Conservation (phyloP, 2,797 vertebrate species). For the Sebastes vulpes region DNA sequence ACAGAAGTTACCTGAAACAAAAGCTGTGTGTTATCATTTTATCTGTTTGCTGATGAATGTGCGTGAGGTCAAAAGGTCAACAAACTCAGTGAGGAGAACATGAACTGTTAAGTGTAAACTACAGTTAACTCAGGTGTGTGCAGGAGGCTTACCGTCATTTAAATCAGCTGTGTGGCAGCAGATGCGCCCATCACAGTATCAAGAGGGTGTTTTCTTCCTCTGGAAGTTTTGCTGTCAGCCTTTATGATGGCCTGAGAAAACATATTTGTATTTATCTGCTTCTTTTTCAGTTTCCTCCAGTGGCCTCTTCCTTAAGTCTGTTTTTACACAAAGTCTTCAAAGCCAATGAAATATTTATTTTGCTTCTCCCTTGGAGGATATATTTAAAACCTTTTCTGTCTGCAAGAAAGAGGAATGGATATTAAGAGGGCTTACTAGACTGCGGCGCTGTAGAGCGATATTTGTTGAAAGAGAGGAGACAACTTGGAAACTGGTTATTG, state of each 20-base stretch:
- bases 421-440: not conserved
- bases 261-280: too few relatives aligned
- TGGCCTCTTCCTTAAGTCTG: not conserved
- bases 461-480: not conserved
- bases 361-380: conserved; percentile 7
- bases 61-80: not conserved
- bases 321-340: conserved; percentile 2
- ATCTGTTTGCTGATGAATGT: not conserved
- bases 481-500: not conserved
- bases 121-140: not conserved
- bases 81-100: too few relatives aligned
- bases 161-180: too few relatives aligned
- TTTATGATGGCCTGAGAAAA: too few relatives aligned
- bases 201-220: not conserved
- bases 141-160: not conserved
- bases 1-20: not conserved
- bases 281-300: not conserved
- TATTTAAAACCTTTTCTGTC: not conserved
- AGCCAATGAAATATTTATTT: conserved; percentile 7
- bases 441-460: not conserved
- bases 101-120: not conserved
- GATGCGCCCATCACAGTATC: not conserved
- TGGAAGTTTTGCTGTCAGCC: too few relatives aligned
- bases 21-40: not conserved
- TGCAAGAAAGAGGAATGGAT: not conserved